A percentile compares a stretch with the other conserved stretches of the same genome.
phyloP scores from a whole-genome alignment of 2,113 vertebrate genomes.

The Rousettus leschenaultii region DNA sequence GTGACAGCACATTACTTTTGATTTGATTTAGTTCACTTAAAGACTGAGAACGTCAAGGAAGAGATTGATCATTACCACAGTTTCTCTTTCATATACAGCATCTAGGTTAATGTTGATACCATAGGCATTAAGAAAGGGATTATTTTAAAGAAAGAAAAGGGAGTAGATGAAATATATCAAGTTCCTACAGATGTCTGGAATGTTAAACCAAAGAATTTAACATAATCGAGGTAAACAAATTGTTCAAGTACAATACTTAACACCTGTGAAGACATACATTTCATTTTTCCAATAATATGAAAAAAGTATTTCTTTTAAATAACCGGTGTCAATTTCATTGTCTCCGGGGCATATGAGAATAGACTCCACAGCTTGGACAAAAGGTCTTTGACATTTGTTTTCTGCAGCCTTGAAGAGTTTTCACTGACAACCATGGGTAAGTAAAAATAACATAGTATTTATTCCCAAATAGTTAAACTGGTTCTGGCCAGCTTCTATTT shows the following conservation, averaged over 20 bases:
- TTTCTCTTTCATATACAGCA: slow-evolving; percentile 68
- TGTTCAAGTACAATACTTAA: slow-evolving; percentile 3
- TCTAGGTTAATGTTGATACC: slow-evolving; percentile 70
- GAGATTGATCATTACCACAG: slow-evolving; percentile 62
- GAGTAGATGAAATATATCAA: slow-evolving; percentile 68
- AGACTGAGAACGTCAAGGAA: slow-evolving; percentile 51
- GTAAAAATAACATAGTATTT: slow-evolving; percentile 12
- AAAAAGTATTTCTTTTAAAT: slow-evolving; percentile 8
- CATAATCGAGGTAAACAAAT: slow-evolving; percentile 47
- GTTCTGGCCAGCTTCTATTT: slow-evolving; percentile 57
- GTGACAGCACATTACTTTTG: not conserved
- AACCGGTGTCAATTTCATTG: not conserved
- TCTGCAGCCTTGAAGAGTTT: not conserved
- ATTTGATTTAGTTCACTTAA: slow-evolving; percentile 26
- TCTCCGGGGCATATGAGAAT: not conserved
- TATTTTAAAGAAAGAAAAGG: slow-evolving; percentile 60
- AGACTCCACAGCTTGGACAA: too few species aligned
- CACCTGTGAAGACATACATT: not conserved
- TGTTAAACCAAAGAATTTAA: slow-evolving; percentile 63
- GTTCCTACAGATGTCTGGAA: slow-evolving; percentile 68
- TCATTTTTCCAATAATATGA: slow-evolving; percentile 31
- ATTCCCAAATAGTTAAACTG: slow-evolving; percentile 46
- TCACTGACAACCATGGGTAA: not conserved
- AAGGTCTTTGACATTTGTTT: not conserved
- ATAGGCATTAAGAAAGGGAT: slow-evolving; percentile 61